Base-by-base conservation (phyloP, 2,888 invertebrate genomes). In the Microplitis deprimator region DNA sequence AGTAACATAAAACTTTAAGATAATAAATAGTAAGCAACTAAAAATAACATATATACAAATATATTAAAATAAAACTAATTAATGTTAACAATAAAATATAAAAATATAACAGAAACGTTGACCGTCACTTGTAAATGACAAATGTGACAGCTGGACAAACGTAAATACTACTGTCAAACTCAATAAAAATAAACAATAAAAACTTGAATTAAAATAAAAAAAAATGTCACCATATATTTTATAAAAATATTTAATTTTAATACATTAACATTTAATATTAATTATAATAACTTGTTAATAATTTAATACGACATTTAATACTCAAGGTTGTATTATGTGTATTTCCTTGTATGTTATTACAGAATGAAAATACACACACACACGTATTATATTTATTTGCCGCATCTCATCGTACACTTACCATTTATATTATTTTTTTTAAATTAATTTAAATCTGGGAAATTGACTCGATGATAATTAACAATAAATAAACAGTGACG, bases 121-220 rank as follows among this genome's bases (percentile, higher is more conserved):
- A 72, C 73, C 50, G 29, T 62, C 69, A 68, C 41, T 50, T 50
- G 8, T 50, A 61, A 60, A 73, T 77, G 69, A 73, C 50, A 61
- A 75, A 77, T 75, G 69, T 80, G 79, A 80, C 80, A 80, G 80
- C 77, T 80, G 77, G 68, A 70, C 65, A 20, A 74, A 76, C 72
- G 78, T 76, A 78, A 78, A 77, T 77, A 75, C 69, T 75, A 69
- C 64, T 76, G 71, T 50, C 50, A 62, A 76, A 16, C 41, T 39
- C n/a, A 68, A 68, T 41, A 39, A 68, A 68, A 68, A 40, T 16
- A 16, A 40, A 68, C 38, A 38, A 7, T 65, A 13, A 17, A 29
- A 41, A 68, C 8, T 64, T 73, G 41, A 20, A 73, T 64, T 41
- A 38, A 17, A 40, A 16, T 50, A 29, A 59, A 65, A 62, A 62